phyloP scores from a whole-genome alignment of 2,113 vertebrate species.

The Brachirus orientalis region DNA sequence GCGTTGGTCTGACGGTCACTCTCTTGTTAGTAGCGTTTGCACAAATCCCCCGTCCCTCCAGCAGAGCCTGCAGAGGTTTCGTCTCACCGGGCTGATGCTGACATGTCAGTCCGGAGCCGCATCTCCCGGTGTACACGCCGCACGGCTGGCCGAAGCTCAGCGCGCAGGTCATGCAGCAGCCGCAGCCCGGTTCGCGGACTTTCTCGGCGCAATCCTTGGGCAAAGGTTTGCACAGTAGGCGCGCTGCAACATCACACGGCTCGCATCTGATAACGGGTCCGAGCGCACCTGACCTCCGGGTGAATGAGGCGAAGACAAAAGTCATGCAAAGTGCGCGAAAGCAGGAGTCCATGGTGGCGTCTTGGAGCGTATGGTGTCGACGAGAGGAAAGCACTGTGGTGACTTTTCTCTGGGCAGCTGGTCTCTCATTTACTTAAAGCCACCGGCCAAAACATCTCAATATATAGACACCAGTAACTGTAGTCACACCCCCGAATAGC shows the following conservation, averaged over 20 bases:
- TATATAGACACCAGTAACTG: constrained; percentile 85
- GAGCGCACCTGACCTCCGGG: constrained; percentile 72
- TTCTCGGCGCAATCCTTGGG: constrained; percentile 84
- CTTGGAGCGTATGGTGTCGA: constrained; percentile 9
- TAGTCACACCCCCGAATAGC: constrained; percentile 88
- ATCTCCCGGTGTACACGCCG: constrained; percentile 92
- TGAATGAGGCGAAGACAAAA: constrained; percentile 74
- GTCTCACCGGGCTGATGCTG: constrained; percentile 83
- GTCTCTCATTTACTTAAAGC: constrained; percentile 75
- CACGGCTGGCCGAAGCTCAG: constrained; percentile 83
- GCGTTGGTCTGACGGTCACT: constrained; percentile 52
- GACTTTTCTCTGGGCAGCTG: constrained; percentile 52
- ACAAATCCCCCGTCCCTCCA: constrained; percentile 90
- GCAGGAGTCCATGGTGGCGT: constrained; percentile 78
- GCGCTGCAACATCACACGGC: constrained; percentile 86
- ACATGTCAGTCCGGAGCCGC: constrained; percentile 86
- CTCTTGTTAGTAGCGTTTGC: constrained; percentile 76
- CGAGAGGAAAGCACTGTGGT: background rate
- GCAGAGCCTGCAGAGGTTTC: constrained; percentile 88
- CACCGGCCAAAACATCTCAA: constrained; percentile 71
- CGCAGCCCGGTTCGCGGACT: constrained; percentile 92
- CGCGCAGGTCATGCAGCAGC: constrained; percentile 93
- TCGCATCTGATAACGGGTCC: constrained; percentile 91
- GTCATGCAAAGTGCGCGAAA: constrained; percentile 79
- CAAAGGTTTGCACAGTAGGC: constrained; percentile 86